A percentile compares a stretch with the other conserved stretches of the same genome.
Conservation (phyloP, 1,140 invertebrate species). For the Lepidostoma basale region DNA sequence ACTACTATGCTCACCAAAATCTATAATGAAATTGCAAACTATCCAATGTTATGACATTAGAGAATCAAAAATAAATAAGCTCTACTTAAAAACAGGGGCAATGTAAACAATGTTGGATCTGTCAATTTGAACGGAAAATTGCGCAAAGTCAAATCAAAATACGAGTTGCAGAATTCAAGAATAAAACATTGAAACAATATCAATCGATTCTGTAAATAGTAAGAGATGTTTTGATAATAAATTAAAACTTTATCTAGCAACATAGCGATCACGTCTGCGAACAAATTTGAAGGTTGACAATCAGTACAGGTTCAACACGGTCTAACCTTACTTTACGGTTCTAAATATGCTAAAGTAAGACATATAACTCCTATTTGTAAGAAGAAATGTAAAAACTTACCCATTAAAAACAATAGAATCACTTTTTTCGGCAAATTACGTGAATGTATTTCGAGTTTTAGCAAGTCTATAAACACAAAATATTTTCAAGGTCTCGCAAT, state of each 20-base stretch:
- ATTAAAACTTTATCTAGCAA: not conserved
- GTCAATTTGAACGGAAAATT: slow-evolving; percentile 5
- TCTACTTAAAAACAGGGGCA: slow-evolving; percentile 2
- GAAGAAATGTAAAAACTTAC: slow-evolving; percentile 22
- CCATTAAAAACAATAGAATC: slow-evolving; percentile 11
- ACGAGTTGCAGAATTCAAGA: too few species aligned
- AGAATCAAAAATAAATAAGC: too few species aligned
- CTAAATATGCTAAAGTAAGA: not conserved
- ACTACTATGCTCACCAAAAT: too few species aligned
- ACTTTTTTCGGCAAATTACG: slow-evolving; percentile 8
- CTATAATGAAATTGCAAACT: too few species aligned
- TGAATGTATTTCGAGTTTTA: slow-evolving; percentile 10
- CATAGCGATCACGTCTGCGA: not conserved
- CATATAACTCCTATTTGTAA: not conserved
- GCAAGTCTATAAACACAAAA: slow-evolving; percentile 26
- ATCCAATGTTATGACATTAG: too few species aligned
- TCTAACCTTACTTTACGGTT: slow-evolving; percentile 33
- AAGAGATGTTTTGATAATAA: not conserved
- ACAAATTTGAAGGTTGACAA: slow-evolving; percentile 35
- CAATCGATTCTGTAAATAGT: too few species aligned
- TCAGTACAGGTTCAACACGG: slow-evolving; percentile 19
- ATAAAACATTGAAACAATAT: too few species aligned
- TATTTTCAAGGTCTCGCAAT: slow-evolving; percentile 41
- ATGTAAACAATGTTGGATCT: slow-evolving; percentile 25
- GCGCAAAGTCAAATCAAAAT: not conserved